Percentiles rank a stretch among this genome's conserved stretches.
Evolutionary conservation across 2,888 invertebrate genomes (phyloP).

Genomic region (Scaptodrosophila latifasciaeformis): DNA sequence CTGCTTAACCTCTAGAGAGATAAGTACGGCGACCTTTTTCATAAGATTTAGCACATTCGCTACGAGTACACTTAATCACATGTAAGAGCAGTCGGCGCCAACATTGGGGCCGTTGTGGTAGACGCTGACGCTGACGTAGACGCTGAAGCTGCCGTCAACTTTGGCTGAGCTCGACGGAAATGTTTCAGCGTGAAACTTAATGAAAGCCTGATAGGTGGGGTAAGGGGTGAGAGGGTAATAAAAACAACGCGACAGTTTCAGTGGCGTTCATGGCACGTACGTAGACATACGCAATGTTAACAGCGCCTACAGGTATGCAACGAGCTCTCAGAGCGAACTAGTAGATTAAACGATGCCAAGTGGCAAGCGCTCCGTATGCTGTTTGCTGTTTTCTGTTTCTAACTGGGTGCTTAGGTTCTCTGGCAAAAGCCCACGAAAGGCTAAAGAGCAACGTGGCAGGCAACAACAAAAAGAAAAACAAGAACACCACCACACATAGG

Average conservation of each 20-base stretch:
- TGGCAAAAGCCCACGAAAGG: constrained; percentile 15
- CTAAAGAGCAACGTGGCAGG: constrained; percentile 27
- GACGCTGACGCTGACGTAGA: no score
- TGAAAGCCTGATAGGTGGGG: no score
- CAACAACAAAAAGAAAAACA: no score
- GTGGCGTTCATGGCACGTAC: constrained; percentile 35
- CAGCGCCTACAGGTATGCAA: constrained; percentile 34
- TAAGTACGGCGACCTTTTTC: constrained; percentile 44
- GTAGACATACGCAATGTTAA: constrained; percentile 27
- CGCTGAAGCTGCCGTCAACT: no score
- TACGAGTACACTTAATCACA: constrained; percentile 47
- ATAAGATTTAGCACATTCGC: constrained; percentile 42
- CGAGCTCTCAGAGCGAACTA: constrained; percentile 19
- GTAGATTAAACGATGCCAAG: constrained; percentile 62
- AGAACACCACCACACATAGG: no score
- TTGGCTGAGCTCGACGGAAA: no score
- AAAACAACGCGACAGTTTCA: background rate
- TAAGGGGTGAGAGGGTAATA: constrained; percentile 4
- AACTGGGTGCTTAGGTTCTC: no score
- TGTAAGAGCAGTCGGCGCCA: constrained; percentile 20
- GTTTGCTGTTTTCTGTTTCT: no score
- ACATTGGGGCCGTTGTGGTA: background rate
- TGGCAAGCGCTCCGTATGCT: constrained; percentile 54
- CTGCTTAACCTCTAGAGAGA: constrained; percentile 44
- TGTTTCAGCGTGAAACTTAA: no score